Evolutionary conservation across 2,888 invertebrate genomes (phyloP).

Genomic region (Tipula lateralis): DNA sequence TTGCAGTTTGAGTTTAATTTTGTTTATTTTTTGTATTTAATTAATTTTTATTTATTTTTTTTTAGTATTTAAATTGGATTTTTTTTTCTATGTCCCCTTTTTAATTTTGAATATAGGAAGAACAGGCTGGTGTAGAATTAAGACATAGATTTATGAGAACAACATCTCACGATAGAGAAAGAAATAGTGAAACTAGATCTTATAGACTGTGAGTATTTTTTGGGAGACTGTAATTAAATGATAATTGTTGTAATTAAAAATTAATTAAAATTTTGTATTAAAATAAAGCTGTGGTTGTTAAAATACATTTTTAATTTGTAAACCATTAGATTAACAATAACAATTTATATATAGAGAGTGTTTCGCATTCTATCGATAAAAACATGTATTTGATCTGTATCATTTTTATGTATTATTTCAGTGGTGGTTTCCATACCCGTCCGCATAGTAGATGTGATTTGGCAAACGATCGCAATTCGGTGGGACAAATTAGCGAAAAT

Average conservation of each 20-base stretch:
- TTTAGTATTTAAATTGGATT: not conserved
- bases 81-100: conserved; percentile 21
- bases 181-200: conserved; percentile 43
- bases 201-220: conserved; percentile 41
- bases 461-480: conserved; percentile 39
- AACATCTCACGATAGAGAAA: conserved; percentile 41
- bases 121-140: conserved; percentile 56
- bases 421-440: conserved; percentile 37
- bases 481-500: conserved; percentile 36
- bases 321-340: not conserved
- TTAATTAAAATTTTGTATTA: conserved; percentile 2
- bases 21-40: not conserved
- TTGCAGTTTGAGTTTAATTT: not conserved
- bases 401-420: conserved; percentile 33
- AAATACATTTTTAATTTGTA: not conserved
- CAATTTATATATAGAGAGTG: not conserved
- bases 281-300: not conserved
- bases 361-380: not conserved
- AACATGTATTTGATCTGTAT: conserved; percentile 7
- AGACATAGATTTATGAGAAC: conserved; percentile 42
- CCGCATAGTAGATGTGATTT: conserved; percentile 39
- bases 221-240: conserved; percentile 29
- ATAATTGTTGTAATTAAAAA: not conserved
- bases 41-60: not conserved
- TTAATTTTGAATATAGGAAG: conserved; percentile 48